A percentile compares a stretch with the other conserved stretches of the same genome.
phyloP scores from a whole-genome alignment of 2,888 invertebrate genomes.

The Thereva unica region DNA sequence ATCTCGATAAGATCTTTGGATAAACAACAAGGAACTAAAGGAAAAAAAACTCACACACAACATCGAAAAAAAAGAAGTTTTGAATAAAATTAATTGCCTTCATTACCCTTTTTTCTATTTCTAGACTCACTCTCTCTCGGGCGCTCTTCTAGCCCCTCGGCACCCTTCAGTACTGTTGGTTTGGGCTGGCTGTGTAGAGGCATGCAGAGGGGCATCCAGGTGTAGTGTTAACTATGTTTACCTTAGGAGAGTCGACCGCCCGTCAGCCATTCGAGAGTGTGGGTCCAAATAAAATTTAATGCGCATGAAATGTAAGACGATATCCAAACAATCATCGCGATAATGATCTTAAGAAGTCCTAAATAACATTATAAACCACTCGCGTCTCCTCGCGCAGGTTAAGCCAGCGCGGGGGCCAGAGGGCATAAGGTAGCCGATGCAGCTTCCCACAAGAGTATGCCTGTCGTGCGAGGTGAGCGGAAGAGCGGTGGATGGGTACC shows the following conservation, averaged over 20 bases:
- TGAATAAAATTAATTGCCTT: conserved; percentile 40
- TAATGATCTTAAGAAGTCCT: conserved; percentile 41
- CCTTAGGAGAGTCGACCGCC: not conserved
- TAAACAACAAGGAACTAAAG: too few relatives aligned
- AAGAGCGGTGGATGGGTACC: conserved; percentile 8
- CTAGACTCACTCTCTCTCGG: not conserved
- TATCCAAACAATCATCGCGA: conserved; percentile 41
- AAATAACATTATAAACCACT: conserved; percentile 42
- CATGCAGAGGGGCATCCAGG: too few relatives aligned
- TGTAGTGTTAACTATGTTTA: not conserved
- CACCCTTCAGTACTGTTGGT: too few relatives aligned
- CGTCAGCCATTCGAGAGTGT: not conserved
- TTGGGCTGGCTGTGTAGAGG: too few relatives aligned
- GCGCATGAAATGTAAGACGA: conserved; percentile 41
- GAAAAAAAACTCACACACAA: too few relatives aligned
- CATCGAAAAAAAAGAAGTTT: conserved; percentile 2
- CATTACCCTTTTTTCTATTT: conserved; percentile 32
- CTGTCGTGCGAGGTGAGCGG: not conserved
- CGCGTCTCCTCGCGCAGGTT: not conserved
- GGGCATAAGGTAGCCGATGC: conserved; percentile 13
- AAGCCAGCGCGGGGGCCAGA: not conserved
- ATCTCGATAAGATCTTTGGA: conserved; percentile 15
- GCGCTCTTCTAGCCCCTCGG: too few relatives aligned
- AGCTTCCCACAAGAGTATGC: not conserved
- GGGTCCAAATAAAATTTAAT: conserved; percentile 25